These are phyloP conservation scores for Scaptomyza tumidula DNA, from an alignment of 2,888 invertebrate species.

Conservation along the genomic window DNA sequence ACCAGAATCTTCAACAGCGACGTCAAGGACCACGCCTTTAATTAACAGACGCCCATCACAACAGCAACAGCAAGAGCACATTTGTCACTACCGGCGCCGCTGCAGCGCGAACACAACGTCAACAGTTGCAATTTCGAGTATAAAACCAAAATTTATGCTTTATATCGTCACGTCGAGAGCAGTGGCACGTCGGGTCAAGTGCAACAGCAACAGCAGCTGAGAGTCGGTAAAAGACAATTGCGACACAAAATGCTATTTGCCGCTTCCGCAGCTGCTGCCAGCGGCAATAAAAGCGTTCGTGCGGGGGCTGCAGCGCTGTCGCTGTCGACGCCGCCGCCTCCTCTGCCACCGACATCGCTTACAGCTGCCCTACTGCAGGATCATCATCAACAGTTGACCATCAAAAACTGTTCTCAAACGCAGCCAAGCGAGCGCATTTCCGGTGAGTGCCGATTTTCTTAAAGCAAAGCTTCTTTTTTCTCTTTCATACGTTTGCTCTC, in stretches of 20 bases:
- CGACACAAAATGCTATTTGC: slow-evolving; percentile 79
- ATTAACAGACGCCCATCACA: slow-evolving; percentile 25
- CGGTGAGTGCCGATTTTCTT: slow-evolving; percentile 53
- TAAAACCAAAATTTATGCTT: slow-evolving; percentile 80
- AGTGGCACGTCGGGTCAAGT: slow-evolving; percentile 78
- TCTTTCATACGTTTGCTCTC: slow-evolving; percentile 1
- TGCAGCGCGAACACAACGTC: slow-evolving; percentile 65
- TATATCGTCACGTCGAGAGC: slow-evolving; percentile 77
- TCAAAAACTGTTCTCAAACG: slow-evolving; percentile 46
- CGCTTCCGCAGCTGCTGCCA: slow-evolving; percentile 58
- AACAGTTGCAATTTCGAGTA: slow-evolving; percentile 77
- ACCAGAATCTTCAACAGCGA: slow-evolving; percentile 52
- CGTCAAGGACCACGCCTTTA: slow-evolving; percentile 58
- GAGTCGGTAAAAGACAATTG: slow-evolving; percentile 67
- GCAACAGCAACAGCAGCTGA: slow-evolving; percentile 81
- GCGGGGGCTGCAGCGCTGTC: slow-evolving; percentile 43
- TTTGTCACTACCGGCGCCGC: slow-evolving; percentile 57
- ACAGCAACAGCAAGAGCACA: slow-evolving; percentile 36
- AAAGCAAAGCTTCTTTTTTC: slow-evolving; percentile 33
- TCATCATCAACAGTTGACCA: slow-evolving; percentile 57
- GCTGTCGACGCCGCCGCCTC: slow-evolving; percentile 19
- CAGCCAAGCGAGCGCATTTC: slow-evolving; percentile 59
- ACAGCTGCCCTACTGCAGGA: slow-evolving; percentile 51
- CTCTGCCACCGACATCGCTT: slow-evolving; percentile 42
- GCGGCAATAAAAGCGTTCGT: slow-evolving; percentile 51